Evolutionary conservation across 2,797 vertebrate genomes (phyloP), one percentile per base, ranked within the genome.

Genomic region (Podarcis lilfordi): DNA sequence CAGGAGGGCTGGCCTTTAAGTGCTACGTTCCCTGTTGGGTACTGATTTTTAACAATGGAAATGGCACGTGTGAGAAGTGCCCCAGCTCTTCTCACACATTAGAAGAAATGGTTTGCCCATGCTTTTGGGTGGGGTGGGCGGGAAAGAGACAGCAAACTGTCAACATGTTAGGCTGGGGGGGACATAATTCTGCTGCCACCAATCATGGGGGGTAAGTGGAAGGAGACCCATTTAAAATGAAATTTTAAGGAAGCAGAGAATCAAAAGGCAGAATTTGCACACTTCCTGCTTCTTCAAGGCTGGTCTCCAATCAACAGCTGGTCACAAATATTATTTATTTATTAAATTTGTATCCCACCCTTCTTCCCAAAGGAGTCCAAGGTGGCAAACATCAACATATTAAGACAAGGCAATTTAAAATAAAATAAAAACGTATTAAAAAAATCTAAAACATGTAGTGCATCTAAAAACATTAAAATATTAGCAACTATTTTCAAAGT

Each of bases 21-120:
- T 0, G 71, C 91, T 82, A 77, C 37, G 29, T 83, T 95, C 94
- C 95, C 96, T 97, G 96, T 95, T 95, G 96, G 92, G 93, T 88
- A 88, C 86, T 93, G 89, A 92, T 85, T 94, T 77, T 89, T 91
- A 91, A 94, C 93, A 95, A 96, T 93, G 87, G 90, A 88, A 86
- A 78, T 86, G 95, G 93, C 96, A 96, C 95, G 95, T 91, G 95
- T 86, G 93, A 59, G 93, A 92, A 89, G 84, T 89, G 92, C 80
- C 91, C 88, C 90, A 23, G 84, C 90, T 94, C 87, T 89, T 92
- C 94, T 94, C 92, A 87, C 91, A 87, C 87, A 84, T 84, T 0
- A 55, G 85, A 86, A 91, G 50, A 86, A 91, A 55, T 95, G 89
- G 76, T 82, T 85, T 88, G 88, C 37, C 55, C 92, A 91, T 84